Base-by-base conservation (phyloP, 2,888 invertebrate species). In the Octonoba sinensis region DNA sequence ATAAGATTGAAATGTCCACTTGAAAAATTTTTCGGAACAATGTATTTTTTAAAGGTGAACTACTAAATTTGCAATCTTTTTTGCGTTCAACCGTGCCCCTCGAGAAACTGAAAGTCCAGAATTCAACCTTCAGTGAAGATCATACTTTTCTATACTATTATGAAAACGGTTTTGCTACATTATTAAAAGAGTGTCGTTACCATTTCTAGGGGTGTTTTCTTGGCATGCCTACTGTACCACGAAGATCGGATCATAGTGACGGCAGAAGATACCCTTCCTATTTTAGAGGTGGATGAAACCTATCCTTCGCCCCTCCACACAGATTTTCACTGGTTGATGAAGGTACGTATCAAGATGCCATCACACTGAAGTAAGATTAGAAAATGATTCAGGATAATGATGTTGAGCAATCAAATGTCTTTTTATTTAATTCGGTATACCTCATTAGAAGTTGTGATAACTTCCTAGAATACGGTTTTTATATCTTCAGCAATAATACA, bases 301-400 rank as follows among this genome's bases (percentile, higher is more conserved):
- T 97, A 96, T 88, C 95, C 96, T 60, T 94, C 87, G 12, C 94
- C 95, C 85, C 93, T 97, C 84, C 93, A 96, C 88, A 93, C 93
- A 83, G 99, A 99, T 89, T 95, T 97, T 89, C 95, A 98, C 88
- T 99, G 99, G 99, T 91, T 99, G 27, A 96, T 99, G 94, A 97
- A 97, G 92, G 94, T 94, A 88, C 84, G 22, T 22, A 8, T 60
- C 1, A 54, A n/a, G 6, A 36, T 36, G 36, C 6, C 36, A 36
- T 36, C 1, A 36, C 8, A 8, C 11, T 2, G 11, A 3, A 36
- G 36, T 8, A 36, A 36, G 8, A 36, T 6, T 36, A 36, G 11
- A 1, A 6, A 36, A 6, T 36, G 8, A 1, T 36, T 36, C 8
- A 11, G 8, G 11, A 11, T 11, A 36, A 36, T 36, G 36, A 36